Evolutionary conservation across 2,113 vertebrate species (phyloP).

Genomic region (Chionomys nivalis): DNA sequence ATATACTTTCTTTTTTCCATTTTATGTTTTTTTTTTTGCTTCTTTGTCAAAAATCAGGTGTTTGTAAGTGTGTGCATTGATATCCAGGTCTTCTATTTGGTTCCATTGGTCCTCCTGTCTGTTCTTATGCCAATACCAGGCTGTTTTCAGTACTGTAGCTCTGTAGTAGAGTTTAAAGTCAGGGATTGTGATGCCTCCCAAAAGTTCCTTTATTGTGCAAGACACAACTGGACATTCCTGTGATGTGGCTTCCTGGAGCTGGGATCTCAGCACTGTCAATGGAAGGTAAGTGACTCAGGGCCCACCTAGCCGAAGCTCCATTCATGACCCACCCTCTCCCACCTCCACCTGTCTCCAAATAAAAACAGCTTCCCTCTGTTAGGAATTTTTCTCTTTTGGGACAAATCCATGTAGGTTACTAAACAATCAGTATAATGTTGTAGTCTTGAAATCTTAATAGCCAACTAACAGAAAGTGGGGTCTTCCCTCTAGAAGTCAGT

Average conservation of each 20-base stretch:
- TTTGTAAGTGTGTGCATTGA: too few species aligned
- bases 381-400: not conserved
- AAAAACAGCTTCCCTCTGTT: not conserved
- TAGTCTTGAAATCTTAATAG: not conserved
- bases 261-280: not conserved
- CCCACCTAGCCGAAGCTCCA: conserved; percentile 25
- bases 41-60: too few species aligned
- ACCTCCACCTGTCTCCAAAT: not conserved
- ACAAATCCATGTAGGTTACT: not conserved
- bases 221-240: not conserved
- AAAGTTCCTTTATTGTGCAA: too few species aligned
- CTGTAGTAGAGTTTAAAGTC: too few species aligned
- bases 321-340: not conserved
- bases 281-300: conserved; percentile 61
- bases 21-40: too few species aligned
- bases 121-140: too few species aligned
- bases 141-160: too few species aligned
- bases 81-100: too few species aligned
- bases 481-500: not conserved
- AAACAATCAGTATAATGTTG: not conserved
- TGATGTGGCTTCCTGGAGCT: not conserved
- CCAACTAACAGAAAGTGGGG: not conserved
- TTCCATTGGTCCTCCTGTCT: too few species aligned
- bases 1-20: too few species aligned
- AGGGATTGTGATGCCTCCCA: too few species aligned